These are phyloP conservation scores for Metridium senile DNA, from an alignment of 92 coral and sea anemone species.

Conservation along the genomic window DNA sequence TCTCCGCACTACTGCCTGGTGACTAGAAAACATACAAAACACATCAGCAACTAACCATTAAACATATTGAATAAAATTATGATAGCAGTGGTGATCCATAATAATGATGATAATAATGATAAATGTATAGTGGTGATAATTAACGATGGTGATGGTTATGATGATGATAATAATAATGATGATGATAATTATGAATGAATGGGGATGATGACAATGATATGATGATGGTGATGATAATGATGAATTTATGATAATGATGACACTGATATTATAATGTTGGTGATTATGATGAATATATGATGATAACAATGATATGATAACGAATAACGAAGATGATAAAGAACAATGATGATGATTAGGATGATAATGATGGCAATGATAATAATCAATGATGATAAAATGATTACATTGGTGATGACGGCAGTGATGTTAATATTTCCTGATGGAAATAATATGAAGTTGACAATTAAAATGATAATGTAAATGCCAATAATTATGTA, in stretches of 20 bases:
- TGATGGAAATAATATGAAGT: too few relatives aligned
- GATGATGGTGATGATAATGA: not conserved
- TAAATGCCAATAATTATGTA: too few relatives aligned
- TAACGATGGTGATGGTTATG: not conserved
- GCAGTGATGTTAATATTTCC: not conserved
- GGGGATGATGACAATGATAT: not conserved
- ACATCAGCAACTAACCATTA: not conserved
- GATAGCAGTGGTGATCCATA: too few relatives aligned
- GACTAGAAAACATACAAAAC: conserved; percentile 52
- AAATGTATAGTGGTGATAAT: not conserved
- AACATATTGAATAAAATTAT: not conserved
- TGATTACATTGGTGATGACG: not conserved
- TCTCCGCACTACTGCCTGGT: conserved; percentile 70
- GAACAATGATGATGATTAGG: not conserved
- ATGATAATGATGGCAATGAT: not conserved
- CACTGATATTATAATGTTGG: not conserved
- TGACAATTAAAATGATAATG: too few relatives aligned
- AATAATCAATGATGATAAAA: not conserved
- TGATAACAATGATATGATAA: not conserved
- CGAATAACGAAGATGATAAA: not conserved
- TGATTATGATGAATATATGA: not conserved
- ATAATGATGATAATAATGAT: not conserved
- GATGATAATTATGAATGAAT: not conserved
- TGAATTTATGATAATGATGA: not conserved
- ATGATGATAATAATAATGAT: not conserved